Base-by-base conservation (phyloP, 2,797 vertebrate genomes). In the Chaenodraco wilsoni region DNA sequence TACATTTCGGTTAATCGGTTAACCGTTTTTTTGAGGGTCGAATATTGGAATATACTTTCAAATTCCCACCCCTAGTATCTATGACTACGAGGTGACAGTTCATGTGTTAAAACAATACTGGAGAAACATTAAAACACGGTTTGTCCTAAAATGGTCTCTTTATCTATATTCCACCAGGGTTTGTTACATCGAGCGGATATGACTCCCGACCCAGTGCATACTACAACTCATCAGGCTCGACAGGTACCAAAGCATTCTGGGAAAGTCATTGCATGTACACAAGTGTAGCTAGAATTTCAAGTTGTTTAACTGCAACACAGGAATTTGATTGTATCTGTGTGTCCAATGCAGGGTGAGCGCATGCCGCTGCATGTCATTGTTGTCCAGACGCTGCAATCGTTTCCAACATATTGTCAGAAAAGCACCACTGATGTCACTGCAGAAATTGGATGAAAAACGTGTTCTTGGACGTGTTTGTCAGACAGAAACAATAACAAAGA, bases 211-310 rank as follows among this genome's bases (percentile, higher is more conserved):
- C 57, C 5, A 4, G 41, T 15, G 6, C 45, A 0, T 19, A 78
- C 78, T 86, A 68, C 86, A 84, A 9, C 65, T 87, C 85, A 3
- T 84, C 91, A 66, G 92, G 66, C 27, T 7, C 5, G 14, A 52
- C 85, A 72, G 84, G 86, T 78, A 72, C 12, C 13, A 11, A 5
- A 31, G 12, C 13, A 2, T 12, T 62, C 1, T 17, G 13, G 10
- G 19, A 40, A 37, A 40, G 11, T 46, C 0, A 11, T 16, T 65
- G 3, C 40, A 16, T 51, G 11, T 21, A 43, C 54, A 46, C 4
- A n/a, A 0, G 8, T 1, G 9, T 72, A 55, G 48, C n/a, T 11
- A 7, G 14, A 41, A 46, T 14, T 3, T 55, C 0, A 9, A 50
- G 21, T 59, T 33, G 13, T 65, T 65, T 33, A 23, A 31, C 21